Percentiles rank a stretch among this genome's conserved stretches.
Evolutionary conservation across 2,797 vertebrate genomes (phyloP).

Genomic region (Sebastes wilsoni): DNA sequence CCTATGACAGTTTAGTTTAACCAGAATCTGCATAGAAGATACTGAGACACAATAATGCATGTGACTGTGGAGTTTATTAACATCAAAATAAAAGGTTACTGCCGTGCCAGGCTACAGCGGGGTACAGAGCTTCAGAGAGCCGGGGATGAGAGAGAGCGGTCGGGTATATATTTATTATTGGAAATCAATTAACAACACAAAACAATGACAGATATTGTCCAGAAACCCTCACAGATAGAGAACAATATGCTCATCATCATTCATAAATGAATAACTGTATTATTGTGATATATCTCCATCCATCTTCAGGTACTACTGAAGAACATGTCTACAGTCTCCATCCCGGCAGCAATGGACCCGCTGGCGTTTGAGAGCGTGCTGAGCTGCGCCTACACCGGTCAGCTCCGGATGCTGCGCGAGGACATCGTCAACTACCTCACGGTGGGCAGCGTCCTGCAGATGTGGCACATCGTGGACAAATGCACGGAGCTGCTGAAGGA

Average conservation of each 20-base stretch:
- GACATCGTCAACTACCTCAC: slow-evolving; percentile 95
- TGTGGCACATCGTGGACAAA: slow-evolving; percentile 98
- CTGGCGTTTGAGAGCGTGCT: slow-evolving; percentile 92
- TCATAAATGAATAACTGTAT: too few relatives aligned
- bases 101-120: too few relatives aligned
- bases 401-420: slow-evolving; percentile 88
- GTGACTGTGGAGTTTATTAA: background rate
- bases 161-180: too few relatives aligned
- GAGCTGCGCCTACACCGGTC: slow-evolving; percentile 91
- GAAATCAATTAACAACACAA: too few relatives aligned
- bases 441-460: slow-evolving; percentile 95
- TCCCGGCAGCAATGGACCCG: slow-evolving; percentile 92
- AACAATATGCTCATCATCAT: background rate
- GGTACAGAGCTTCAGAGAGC: too few relatives aligned
- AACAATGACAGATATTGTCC: too few relatives aligned
- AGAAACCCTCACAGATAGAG: too few relatives aligned
- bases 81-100: too few relatives aligned
- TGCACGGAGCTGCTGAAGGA: slow-evolving; percentile 93
- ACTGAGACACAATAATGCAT: background rate
- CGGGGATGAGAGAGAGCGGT: too few relatives aligned
- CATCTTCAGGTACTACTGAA: slow-evolving; percentile 87
- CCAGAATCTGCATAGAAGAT: background rate
- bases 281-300: background rate
- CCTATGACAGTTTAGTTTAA: background rate
- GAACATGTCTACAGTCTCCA: slow-evolving; percentile 90